Evolutionary conservation across 1,140 invertebrate species (phyloP), one percentile per base, ranked within the genome.

Genomic region (Aleiodes sp.): DNA sequence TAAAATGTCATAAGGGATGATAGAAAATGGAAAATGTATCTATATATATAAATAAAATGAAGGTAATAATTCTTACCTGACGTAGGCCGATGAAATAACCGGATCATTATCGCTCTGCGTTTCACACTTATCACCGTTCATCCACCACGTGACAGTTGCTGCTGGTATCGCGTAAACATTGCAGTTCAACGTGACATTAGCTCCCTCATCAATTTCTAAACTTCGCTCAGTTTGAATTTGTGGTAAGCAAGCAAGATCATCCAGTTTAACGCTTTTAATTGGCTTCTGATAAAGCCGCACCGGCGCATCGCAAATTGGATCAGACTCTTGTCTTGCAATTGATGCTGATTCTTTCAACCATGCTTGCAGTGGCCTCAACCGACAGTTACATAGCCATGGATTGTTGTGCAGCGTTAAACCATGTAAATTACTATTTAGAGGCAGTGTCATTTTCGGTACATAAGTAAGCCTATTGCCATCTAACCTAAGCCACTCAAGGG

Each of bases 331-430:
- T 0, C 82, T 80, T 19, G 93, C 91, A 0, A 88, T 87, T 0
- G 88, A 83, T 64, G 92, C 89, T 0, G 94, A 92, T 75, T 90
- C 89, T 28, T 88, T 85, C 65, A 97, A 87, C 95, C 95, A 97
- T 21, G 87, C 82, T 70, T 94, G 89, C 74, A 97, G 84, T 72
- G 93, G 90, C 39, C 91, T 82, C 46, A 96, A 84, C 63, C 90
- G 89, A 80, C 95, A 97, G 79, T 96, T 94, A 82, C 95, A 97
- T 46, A 90, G 87, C 95, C 95, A 97, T 46, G 93, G 91, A 87
- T 97, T 97, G 76, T 92, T 92, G 77, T 96, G 92, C 24, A 97
- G 84, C 63, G 93, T 91, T 26, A 96, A 88, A 37, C 92, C 93
- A 69, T 93, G 90, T 35, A 96, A 83, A 46, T 88, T 89, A 65